Percentiles rank a stretch among this genome's conserved stretches.
Evolutionary conservation across 2,797 vertebrate species (phyloP).

Genomic region (Epinephelus coioides): DNA sequence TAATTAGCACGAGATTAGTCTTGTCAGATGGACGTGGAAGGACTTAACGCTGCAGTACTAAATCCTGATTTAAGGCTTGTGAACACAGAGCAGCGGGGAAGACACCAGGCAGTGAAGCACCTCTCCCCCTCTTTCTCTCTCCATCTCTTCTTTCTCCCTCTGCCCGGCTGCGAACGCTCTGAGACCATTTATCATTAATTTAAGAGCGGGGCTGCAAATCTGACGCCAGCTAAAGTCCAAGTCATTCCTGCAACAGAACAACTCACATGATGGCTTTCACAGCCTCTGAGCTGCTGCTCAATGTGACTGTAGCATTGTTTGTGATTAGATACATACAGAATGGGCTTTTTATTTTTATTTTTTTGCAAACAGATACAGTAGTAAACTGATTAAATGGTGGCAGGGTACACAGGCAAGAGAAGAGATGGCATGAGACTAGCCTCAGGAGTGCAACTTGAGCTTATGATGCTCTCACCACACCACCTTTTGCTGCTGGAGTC

Average conservation of each 20-base stretch:
- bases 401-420: background rate
- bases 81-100: constrained; percentile 50
- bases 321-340: background rate
- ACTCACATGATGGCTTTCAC: constrained; percentile 9
- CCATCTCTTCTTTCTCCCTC: background rate
- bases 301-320: constrained; percentile 7
- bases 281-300: background rate
- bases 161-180: constrained; percentile 7
- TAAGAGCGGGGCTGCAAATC: constrained; percentile 44
- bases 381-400: constrained; percentile 6
- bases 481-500: constrained; percentile 19
- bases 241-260: constrained; percentile 33
- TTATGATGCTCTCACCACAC: constrained; percentile 12
- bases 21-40: constrained; percentile 73
- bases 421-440: background rate
- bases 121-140: constrained; percentile 14
- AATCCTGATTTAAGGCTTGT: constrained; percentile 69
- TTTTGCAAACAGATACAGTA: background rate
- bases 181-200: constrained; percentile 49
- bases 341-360: background rate
- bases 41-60: constrained; percentile 63
- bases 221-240: constrained; percentile 52
- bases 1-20: constrained; percentile 72
- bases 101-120: constrained; percentile 36
- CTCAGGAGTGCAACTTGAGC: constrained; percentile 18